Base-by-base conservation (phyloP, 2,888 invertebrate species). In the Troglohyphantes excavatus region DNA sequence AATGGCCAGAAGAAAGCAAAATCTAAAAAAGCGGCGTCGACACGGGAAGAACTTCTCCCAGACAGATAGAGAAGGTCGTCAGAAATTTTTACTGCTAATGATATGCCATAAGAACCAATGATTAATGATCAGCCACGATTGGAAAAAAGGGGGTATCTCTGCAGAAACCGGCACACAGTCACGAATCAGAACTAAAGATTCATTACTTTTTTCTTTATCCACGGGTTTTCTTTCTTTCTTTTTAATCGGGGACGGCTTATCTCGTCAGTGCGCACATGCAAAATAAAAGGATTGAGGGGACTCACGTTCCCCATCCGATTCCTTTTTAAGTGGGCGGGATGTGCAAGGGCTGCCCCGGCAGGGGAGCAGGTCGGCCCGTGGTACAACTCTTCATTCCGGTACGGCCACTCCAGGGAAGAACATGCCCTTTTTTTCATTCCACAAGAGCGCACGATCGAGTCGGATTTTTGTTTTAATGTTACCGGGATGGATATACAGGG, bases 121-220 rank as follows among this genome's bases (percentile, higher is more conserved):
- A 83, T 83, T 73, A 82, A 82, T 82, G 82, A 70, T 82, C 46
- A n/a, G n/a, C n/a, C n/a, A n/a, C n/a, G n/a, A n/a, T n/a, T n/a
- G n/a, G 39, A 63, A n/a, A 82, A 59, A n/a, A 33, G n/a, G 53
- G 70, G 59, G 53, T 53, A 53, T 53, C 53, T 53, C 17, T 17
- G 5, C 23, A 73, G 2, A 33, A 63, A 63, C 59, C 70, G 23
- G 59, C 2, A 70, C 26, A 29, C 11, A 33, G 82, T 82, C 82
- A 82, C 82, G 82, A 82, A 59, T 67, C 79, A 68, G 46, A 79
- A 67, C 79, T 67, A 53, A 26, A 65, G 61, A 59, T 75, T 59
- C 29, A 2, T 21, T 11, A 13, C 2, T 23, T 70, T 29, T 39
- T 29, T 68, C 26, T 65, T 78, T 43, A 21, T 9, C 11, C 29